phyloP scores from a whole-genome alignment of 1,140 invertebrate genomes.

The Drosophila littoralis region DNA sequence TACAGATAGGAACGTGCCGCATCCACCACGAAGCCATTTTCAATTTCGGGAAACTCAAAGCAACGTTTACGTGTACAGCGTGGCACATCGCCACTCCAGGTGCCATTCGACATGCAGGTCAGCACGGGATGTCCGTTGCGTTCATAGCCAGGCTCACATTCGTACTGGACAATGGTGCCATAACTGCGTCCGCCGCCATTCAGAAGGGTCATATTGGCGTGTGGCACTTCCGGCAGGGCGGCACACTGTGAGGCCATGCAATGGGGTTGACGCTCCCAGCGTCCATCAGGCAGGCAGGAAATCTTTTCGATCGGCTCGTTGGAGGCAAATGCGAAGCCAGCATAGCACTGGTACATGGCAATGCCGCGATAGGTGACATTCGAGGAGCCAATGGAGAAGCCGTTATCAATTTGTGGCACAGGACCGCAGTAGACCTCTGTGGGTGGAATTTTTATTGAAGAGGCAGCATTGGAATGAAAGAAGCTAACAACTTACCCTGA shows the following conservation, averaged over 20 bases:
- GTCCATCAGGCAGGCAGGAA: constrained; percentile 93
- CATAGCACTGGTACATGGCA: constrained; percentile 98
- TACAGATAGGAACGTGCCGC: constrained; percentile 90
- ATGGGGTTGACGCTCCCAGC: constrained; percentile 95
- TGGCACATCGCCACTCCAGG: constrained; percentile 97
- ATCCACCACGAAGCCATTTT: constrained; percentile 94
- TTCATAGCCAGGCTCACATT: constrained; percentile 97
- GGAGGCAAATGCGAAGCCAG: constrained; percentile 96
- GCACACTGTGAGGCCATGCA: constrained; percentile 97
- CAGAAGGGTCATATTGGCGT: constrained; percentile 94
- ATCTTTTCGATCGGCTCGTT: constrained; percentile 95
- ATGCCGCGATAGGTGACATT: constrained; percentile 97
- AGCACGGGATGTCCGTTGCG: constrained; percentile 95
- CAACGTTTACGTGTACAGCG: constrained; percentile 94
- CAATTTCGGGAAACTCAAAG: constrained; percentile 91
- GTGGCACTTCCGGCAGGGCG: constrained; percentile 93
- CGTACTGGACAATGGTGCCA: constrained; percentile 96
- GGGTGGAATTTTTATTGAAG: constrained; percentile 18
- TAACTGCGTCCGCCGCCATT: constrained; percentile 97
- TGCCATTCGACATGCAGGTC: constrained; percentile 97
- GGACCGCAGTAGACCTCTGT: constrained; percentile 98
- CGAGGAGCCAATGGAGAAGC: constrained; percentile 96
- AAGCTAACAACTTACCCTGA: constrained; percentile 86
- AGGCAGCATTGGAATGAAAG: background rate
- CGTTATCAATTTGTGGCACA: constrained; percentile 98